phyloP scores from a whole-genome alignment of 2,113 vertebrate species.

The Sinocyclocheilus rhinocerous region DNA sequence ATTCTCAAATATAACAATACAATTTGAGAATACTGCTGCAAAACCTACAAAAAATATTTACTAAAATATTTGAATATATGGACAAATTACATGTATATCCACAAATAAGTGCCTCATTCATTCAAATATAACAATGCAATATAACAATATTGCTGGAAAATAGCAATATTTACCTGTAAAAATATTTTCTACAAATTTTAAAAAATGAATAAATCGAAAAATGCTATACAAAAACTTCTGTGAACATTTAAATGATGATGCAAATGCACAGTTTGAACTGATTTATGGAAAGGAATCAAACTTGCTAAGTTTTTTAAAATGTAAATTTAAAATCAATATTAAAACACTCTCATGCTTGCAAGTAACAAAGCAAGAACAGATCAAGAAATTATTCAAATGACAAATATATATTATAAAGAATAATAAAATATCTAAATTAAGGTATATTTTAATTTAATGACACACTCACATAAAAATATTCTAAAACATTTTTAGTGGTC shows the following conservation, averaged over 20 bases:
- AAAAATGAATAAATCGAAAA: background rate
- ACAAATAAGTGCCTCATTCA: no score
- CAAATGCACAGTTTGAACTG: background rate
- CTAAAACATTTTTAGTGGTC: background rate
- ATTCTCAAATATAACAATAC: background rate
- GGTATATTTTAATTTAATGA: background rate
- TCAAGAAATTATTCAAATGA: background rate
- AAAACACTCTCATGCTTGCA: background rate
- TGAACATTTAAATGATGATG: background rate
- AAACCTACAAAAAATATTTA: background rate
- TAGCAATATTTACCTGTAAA: background rate
- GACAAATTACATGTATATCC: background rate
- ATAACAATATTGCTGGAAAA: background rate
- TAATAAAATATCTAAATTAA: background rate
- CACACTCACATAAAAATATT: background rate
- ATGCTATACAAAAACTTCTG: background rate
- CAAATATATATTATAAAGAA: background rate
- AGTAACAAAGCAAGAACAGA: background rate
- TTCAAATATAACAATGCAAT: background rate
- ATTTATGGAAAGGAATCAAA: background rate
- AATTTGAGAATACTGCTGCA: background rate
- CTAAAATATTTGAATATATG: background rate
- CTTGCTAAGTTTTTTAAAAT: background rate
- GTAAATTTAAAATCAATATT: background rate
- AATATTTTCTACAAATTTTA: background rate